Percentiles rank a stretch among this genome's conserved stretches.
Evolutionary conservation across 2,888 invertebrate genomes (phyloP).

Genomic region (Ischnus inquisitorius): DNA sequence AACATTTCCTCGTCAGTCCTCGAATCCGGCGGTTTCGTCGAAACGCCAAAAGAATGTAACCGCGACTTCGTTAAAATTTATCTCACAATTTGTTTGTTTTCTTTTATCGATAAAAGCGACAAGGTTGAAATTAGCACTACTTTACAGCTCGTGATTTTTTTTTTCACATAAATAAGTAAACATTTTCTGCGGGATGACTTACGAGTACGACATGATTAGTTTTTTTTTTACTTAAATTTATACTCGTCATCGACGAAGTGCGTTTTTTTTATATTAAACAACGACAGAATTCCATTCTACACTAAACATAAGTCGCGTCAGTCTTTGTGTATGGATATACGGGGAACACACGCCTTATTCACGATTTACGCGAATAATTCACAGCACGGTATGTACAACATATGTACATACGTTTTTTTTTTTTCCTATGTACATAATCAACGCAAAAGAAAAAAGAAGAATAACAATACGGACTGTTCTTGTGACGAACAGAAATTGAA

Average conservation of each 20-base stretch:
- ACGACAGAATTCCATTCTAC: slow-evolving; percentile 49
- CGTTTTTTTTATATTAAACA: slow-evolving; percentile 23
- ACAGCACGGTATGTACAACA: slow-evolving; percentile 63
- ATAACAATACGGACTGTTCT: slow-evolving; percentile 4
- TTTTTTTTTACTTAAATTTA: slow-evolving; percentile 33
- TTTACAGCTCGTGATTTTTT: slow-evolving; percentile 44
- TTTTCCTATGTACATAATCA: slow-evolving; percentile 58
- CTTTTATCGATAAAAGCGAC: slow-evolving; percentile 62
- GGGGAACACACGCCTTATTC: slow-evolving; percentile 45
- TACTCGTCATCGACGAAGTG: slow-evolving; percentile 41
- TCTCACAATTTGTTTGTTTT: slow-evolving; percentile 20
- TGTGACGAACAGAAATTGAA: neutral
- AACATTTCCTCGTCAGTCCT: slow-evolving; percentile 11
- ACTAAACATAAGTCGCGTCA: slow-evolving; percentile 56
- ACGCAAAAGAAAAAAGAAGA: slow-evolving; percentile 30
- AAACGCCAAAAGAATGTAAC: neutral
- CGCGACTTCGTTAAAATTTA: slow-evolving; percentile 40
- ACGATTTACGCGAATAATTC: slow-evolving; percentile 60
- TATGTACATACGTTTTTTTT: slow-evolving; percentile 57
- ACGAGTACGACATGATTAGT: slow-evolving; percentile 25
- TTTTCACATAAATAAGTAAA: slow-evolving; percentile 55
- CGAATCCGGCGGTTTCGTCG: neutral
- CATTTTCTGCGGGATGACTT: slow-evolving; percentile 37
- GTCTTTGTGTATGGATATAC: slow-evolving; percentile 61
- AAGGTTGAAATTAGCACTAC: slow-evolving; percentile 61